phyloP scores from a whole-genome alignment of 2,113 vertebrate species.

The Prunella himalayana region DNA sequence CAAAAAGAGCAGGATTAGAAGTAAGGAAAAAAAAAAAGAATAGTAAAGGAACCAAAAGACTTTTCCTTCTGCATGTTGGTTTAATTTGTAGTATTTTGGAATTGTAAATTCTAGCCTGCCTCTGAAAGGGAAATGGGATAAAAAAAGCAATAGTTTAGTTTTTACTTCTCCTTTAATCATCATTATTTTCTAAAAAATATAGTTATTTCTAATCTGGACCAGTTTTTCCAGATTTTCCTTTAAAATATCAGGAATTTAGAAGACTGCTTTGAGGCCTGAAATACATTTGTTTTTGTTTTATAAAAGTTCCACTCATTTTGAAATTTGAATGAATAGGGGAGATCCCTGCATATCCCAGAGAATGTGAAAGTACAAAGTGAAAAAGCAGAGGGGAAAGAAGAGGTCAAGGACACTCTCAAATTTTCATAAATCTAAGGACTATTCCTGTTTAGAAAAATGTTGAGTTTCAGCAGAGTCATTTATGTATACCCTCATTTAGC shows the following conservation, averaged over 20 bases:
- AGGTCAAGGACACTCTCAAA: not conserved
- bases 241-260: not conserved
- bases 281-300: not conserved
- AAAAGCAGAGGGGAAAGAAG: not conserved
- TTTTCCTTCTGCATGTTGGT: not conserved
- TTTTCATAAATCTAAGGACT: not conserved
- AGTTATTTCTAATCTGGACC: not conserved
- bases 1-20: not conserved
- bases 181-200: not conserved
- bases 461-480: not conserved
- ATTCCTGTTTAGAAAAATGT: not conserved
- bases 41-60: not conserved
- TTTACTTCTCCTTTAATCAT: not conserved
- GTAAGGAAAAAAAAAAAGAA: not conserved
- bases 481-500: not conserved
- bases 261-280: not conserved
- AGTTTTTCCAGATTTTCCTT: not conserved
- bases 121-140: not conserved
- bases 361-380: not conserved
- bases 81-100: not conserved
- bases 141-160: not conserved
- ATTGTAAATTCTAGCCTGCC: not conserved
- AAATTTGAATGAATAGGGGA: not conserved
- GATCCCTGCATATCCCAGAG: not conserved
- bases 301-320: not conserved